Conservation (phyloP, 2,888 invertebrate species). For the Archaeoteleia sp. region DNA sequence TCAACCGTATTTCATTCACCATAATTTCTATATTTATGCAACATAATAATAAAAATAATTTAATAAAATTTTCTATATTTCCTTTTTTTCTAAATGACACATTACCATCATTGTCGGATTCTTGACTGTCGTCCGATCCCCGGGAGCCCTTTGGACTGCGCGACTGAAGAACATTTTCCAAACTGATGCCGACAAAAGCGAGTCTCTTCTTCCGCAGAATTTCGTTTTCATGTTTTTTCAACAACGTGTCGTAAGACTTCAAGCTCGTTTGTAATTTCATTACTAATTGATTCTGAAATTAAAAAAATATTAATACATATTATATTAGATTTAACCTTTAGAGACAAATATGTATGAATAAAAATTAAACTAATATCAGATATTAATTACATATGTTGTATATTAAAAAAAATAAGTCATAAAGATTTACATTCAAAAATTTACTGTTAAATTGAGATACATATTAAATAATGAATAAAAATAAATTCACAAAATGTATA, state of each 20-base stretch:
- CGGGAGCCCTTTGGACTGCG: constrained; percentile 59
- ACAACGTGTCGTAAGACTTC: constrained; percentile 84
- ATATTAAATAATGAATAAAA: too few relatives aligned
- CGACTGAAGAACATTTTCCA: constrained; percentile 81
- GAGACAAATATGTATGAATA: too few relatives aligned
- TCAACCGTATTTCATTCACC: too few relatives aligned
- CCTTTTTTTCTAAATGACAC: too few relatives aligned
- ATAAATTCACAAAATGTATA: too few relatives aligned
- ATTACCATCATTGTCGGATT: constrained; percentile 55
- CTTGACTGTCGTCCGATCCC: constrained; percentile 61
- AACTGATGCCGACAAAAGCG: constrained; percentile 84
- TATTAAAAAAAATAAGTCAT: too few relatives aligned
- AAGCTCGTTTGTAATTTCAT: constrained; percentile 84
- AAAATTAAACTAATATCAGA: too few relatives aligned
- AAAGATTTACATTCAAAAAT: not conserved
- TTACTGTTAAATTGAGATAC: not conserved
- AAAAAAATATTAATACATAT: constrained; percentile 25
- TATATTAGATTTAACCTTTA: too few relatives aligned
- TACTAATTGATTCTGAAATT: constrained; percentile 77
- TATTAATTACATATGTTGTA: too few relatives aligned
- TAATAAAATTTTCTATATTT: too few relatives aligned
- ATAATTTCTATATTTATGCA: too few relatives aligned
- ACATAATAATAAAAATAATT: too few relatives aligned
- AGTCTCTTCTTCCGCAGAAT: constrained; percentile 81
- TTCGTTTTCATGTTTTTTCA: constrained; percentile 82